Evolutionary conservation across 2,888 invertebrate species (phyloP).

Genomic region (Polymixis flavicincta): DNA sequence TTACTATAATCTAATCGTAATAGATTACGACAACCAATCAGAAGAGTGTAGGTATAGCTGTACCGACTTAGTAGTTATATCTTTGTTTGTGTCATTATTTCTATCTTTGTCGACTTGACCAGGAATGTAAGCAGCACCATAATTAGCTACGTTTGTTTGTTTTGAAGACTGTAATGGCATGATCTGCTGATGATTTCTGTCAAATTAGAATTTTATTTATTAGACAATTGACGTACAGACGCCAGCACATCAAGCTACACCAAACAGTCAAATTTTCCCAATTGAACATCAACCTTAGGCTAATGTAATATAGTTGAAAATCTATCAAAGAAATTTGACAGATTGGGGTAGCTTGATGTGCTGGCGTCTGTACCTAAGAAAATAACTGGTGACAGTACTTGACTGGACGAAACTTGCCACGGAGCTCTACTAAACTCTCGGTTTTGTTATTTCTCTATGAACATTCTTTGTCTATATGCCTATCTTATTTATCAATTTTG

Average conservation of each 20-base stretch:
- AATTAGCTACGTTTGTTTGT: not conserved
- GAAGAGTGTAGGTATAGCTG: conserved; percentile 29
- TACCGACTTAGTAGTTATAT: conserved; percentile 8
- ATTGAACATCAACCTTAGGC: no score
- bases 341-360: no score
- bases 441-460: not conserved
- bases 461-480: not conserved
- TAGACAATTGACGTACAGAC: no score
- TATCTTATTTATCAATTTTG: not conserved
- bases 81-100: conserved; percentile 7
- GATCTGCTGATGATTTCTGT: not conserved
- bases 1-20: conserved; percentile 42
- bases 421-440: not conserved
- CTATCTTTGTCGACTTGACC: not conserved
- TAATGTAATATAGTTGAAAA: no score
- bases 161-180: not conserved
- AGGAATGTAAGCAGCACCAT: not conserved
- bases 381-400: not conserved
- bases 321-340: no score
- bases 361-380: no score
- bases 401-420: no score
- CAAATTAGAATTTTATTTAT: not conserved
- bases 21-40: conserved; percentile 49
- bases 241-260: no score
- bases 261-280: no score